A percentile compares a stretch with the other conserved stretches of the same genome.
Conservation (phyloP, 1,140 invertebrate genomes). For the Drosophila sp. region DNA sequence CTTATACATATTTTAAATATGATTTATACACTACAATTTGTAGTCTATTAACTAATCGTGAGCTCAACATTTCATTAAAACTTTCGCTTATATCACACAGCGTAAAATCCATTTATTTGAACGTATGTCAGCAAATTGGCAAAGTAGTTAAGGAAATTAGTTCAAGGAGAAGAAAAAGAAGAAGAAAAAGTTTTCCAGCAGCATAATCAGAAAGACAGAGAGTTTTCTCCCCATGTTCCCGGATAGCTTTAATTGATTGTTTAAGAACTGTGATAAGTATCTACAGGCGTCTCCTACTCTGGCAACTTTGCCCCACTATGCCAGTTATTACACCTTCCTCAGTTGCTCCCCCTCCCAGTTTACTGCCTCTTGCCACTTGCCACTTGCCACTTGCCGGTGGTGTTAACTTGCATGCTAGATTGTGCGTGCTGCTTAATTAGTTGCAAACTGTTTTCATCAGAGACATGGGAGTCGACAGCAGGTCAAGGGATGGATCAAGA, state of each 20-base stretch:
- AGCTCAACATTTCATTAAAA: constrained; percentile 3
- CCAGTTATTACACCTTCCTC: constrained; percentile 9
- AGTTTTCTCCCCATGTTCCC: not conserved
- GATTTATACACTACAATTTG: not conserved
- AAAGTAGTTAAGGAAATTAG: constrained; percentile 41
- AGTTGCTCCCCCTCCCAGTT: no score
- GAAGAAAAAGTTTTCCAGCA: not conserved
- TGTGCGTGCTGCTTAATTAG: constrained; percentile 83
- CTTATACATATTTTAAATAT: not conserved
- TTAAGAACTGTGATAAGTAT: constrained; percentile 46
- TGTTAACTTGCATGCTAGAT: constrained; percentile 82
- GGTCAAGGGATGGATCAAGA: constrained; percentile 16
- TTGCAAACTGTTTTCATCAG: constrained; percentile 81
- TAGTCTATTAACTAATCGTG: not conserved
- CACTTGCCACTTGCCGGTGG: constrained; percentile 42
- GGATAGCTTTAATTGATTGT: constrained; percentile 42
- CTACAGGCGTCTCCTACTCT: constrained; percentile 1
- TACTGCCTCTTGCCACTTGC: constrained; percentile 17
- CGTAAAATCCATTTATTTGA: constrained; percentile 2
- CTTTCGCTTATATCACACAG: not conserved
- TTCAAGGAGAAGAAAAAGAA: not conserved
- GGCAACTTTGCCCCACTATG: constrained; percentile 33
- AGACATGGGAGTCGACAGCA: constrained; percentile 3
- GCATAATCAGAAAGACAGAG: constrained; percentile 16
- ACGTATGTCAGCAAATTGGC: constrained; percentile 14